Conservation (phyloP, 2,797 vertebrate genomes). For the Limnodromus scolopaceus region DNA sequence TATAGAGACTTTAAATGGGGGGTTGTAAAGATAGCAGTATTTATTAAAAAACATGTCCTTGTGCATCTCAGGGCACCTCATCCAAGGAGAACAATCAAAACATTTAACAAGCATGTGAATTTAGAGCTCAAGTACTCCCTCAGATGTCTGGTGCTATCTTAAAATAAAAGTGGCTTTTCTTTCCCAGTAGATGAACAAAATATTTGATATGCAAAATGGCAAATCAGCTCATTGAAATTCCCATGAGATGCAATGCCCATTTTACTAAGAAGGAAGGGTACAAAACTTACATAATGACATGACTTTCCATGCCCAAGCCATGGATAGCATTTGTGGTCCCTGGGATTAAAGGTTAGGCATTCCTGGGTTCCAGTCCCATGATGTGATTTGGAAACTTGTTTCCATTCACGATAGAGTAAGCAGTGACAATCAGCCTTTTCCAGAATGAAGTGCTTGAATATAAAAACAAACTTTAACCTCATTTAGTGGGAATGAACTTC, state of each 20-base stretch:
- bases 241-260: not conserved
- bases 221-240: not conserved
- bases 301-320: not conserved
- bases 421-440: not conserved
- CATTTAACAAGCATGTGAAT: not conserved
- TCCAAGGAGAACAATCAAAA: not conserved
- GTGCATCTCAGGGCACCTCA: not conserved
- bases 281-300: not conserved
- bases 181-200: not conserved
- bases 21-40: conserved; percentile 23
- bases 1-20: not conserved
- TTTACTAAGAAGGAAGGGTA: not conserved
- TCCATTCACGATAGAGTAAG: not conserved
- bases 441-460: not conserved
- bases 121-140: not conserved
- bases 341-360: not conserved
- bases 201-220: not conserved
- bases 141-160: not conserved
- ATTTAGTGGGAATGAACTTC: not conserved
- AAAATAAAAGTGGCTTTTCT: not conserved
- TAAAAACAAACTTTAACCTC: not conserved
- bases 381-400: not conserved
- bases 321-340: not conserved
- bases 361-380: not conserved
- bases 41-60: not conserved